phyloP scores from a whole-genome alignment of 2,797 vertebrate genomes.

The Fistularia commersonii region DNA sequence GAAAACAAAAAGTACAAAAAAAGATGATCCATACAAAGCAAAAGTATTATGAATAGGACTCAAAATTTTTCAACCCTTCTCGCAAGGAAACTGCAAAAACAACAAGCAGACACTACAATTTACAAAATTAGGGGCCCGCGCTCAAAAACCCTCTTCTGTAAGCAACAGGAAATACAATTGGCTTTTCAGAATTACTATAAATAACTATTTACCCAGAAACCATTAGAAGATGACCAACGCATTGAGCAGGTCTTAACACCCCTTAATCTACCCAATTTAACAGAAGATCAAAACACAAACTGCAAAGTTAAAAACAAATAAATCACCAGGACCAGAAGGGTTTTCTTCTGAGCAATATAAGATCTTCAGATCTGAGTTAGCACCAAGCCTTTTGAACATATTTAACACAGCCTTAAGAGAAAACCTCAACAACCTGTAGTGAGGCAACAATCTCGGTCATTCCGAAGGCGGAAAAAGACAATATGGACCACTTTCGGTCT shows the following conservation, averaged over 20 bases:
- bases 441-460: neutral
- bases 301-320: too few relatives aligned
- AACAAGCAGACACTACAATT: too few relatives aligned
- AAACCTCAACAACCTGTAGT: neutral
- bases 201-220: neutral
- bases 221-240: neutral
- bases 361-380: too few relatives aligned
- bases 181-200: too few relatives aligned
- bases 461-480: too few relatives aligned
- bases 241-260: neutral
- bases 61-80: constrained; percentile 5
- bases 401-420: neutral
- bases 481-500: too few relatives aligned
- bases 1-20: constrained; percentile 7
- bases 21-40: constrained; percentile 3
- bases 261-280: neutral
- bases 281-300: neutral
- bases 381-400: neutral
- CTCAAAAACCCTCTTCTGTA: neutral
- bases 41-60: constrained; percentile 12
- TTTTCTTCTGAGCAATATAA: neutral
- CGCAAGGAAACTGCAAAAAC: constrained; percentile 1
- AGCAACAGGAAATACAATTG: too few relatives aligned
- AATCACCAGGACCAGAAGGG: neutral
- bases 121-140: neutral